Base-by-base conservation (phyloP, 2,113 vertebrate genomes). In the Crotalus helleri region DNA sequence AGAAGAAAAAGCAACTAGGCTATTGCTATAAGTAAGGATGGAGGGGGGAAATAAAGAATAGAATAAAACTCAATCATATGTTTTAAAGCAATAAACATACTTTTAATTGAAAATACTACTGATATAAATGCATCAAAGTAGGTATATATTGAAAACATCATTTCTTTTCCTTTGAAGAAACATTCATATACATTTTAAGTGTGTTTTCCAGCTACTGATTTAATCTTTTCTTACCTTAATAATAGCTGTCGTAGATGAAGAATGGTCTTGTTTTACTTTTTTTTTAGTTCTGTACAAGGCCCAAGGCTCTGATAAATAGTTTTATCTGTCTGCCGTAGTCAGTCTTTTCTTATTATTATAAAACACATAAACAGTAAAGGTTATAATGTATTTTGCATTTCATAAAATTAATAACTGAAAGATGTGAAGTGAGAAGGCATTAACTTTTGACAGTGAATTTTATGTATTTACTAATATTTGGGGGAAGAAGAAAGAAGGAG, bases 331-430 rank as follows among this genome's bases (percentile, higher is more conserved):
- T 93, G 21, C 89, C 89, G 12, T 87, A 92, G 24, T 6, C 93
- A 89, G 95, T 81, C 61, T 93, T 95, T 91, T 21, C 58, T 93
- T 87, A 29, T 91, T 89, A 94, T 91, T 88, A 94, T 93, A 64
- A 58, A 85, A 94, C 53, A 92, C 9, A 26, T 95, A 64, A 91
- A 29, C 19, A 69, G 81, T 19, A 39, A 49, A 92, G 59, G 87
- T 89, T 23, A 4, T 93, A 88, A 90, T 85, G 92, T 91, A 6
- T 26, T 92, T 74, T 93, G 13, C 44, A 85, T 87, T 5, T n/a
- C 58, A 51, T 93, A 88, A 90, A 93, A 95, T 92, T 94, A 94
- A 49, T 11, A 0, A 92, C 91, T 88, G 87, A 91, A 92, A 93
- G 17, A 9, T 93, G 7, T 88, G 19, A 91, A 94, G 8, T 88